Base-by-base conservation (phyloP, 2,797 vertebrate species). In the Chelmon rostratus region DNA sequence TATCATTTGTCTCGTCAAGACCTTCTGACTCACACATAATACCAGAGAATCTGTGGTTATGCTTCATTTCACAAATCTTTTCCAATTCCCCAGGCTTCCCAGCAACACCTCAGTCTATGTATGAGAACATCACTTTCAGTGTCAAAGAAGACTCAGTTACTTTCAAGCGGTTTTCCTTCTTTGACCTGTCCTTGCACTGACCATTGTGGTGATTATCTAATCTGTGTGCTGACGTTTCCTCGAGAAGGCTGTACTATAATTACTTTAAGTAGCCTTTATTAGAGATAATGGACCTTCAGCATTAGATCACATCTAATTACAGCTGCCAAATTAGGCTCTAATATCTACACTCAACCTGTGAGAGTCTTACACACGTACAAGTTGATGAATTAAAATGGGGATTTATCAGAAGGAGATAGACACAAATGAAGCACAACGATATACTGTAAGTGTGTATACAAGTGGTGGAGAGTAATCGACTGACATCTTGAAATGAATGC, bases 181-280 rank as follows among this genome's bases (percentile, higher is more conserved):
- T 73, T 81, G 69, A 70, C 78, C 72, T 28, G 83, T 84, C 81
- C 78, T 87, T 85, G 74, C 70, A 63, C 59, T 71, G 76, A 76
- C 62, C 68, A 73, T 66, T 78, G 81, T 76, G 74, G 38, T 85
- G 82, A 86, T 88, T 78, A 82, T 82, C n/a, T 37, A 78, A 86
- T 88, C 52, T 73, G 40, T 75, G 35, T 66, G 59, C 70, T 72
- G 69, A 81, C 70, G 47, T 77, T 68, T 76, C 57, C 59, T 52
- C 72, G 81, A 53, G 57, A 81, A 68, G 50, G 38, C 61, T 82
- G 68, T 47, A 49, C 69, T 61, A 63, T 88, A 92, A 87, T 92
- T 85, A 88, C 75, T 79, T 74, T 71, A 87, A 85, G 79, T 67
- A 83, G 83, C 66, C 72, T 84, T 81, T 83, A 89, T 86, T 81